Conservation (phyloP, 2,888 invertebrate genomes). For the Ellobium chinense region DNA sequence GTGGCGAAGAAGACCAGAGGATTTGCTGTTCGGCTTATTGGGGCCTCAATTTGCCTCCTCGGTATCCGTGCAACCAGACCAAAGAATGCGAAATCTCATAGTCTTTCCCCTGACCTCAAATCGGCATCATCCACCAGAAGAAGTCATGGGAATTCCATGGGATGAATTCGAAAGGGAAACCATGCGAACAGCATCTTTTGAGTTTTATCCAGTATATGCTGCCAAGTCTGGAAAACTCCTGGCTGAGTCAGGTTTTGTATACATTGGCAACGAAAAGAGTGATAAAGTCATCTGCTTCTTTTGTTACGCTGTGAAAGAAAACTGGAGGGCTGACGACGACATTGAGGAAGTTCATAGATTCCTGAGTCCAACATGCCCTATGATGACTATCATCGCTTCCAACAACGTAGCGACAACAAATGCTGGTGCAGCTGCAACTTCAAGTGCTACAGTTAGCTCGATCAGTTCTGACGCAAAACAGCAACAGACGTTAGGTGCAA, state of each 20-base stretch:
- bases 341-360: slow-evolving; percentile 19
- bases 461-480: too few relatives aligned
- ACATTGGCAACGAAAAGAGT: slow-evolving; percentile 8
- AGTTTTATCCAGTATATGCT: slow-evolving; percentile 33
- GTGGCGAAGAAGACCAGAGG: too few relatives aligned
- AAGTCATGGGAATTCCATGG: not conserved
- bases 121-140: not conserved
- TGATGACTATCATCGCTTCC: slow-evolving; percentile 27
- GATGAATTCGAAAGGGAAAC: not conserved
- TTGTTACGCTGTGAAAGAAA: slow-evolving; percentile 18
- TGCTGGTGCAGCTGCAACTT: too few relatives aligned
- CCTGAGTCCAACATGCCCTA: slow-evolving; percentile 37
- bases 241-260: slow-evolving; percentile 43
- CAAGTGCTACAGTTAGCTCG: too few relatives aligned
- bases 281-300: slow-evolving; percentile 42
- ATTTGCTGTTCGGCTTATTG: too few relatives aligned
- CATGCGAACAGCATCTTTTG: not conserved
- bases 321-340: slow-evolving; percentile 14
- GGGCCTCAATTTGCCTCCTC: too few relatives aligned
- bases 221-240: slow-evolving; percentile 32
- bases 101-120: too few relatives aligned
- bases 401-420: slow-evolving; percentile 31
- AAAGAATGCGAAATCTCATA: too few relatives aligned
- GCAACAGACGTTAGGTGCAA: too few relatives aligned
- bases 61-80: too few relatives aligned